Conservation (phyloP, 2,888 invertebrate genomes). For the Oxytorus armatus region DNA sequence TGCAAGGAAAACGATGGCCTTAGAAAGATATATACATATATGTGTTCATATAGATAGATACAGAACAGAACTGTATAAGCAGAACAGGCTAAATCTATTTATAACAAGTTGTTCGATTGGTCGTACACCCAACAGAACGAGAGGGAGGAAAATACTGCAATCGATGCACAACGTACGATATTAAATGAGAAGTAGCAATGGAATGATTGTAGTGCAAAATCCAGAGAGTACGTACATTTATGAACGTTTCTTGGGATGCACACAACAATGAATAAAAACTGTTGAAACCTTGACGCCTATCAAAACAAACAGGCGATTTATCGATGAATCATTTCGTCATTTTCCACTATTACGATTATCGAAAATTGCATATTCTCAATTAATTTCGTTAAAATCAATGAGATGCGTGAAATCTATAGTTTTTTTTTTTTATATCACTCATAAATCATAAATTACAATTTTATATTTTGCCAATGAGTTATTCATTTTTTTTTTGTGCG, state of each 20-base stretch:
- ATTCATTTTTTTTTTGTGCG: too few relatives aligned
- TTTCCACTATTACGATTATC: constrained; percentile 7
- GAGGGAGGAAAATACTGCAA: constrained; percentile 64
- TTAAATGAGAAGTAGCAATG: constrained; percentile 44
- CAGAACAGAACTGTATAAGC: constrained; percentile 62
- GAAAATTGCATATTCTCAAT: constrained; percentile 8
- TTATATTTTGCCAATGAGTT: too few relatives aligned
- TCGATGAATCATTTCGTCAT: not conserved
- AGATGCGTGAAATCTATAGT: too few relatives aligned
- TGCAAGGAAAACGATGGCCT: constrained; percentile 38
- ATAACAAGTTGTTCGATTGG: constrained; percentile 74
- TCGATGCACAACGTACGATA: constrained; percentile 69
- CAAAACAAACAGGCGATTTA: not conserved
- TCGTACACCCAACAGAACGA: constrained; percentile 51
- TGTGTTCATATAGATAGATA: too few relatives aligned
- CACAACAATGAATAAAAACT: constrained; percentile 24
- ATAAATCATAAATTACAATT: too few relatives aligned
- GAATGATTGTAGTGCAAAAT: constrained; percentile 53
- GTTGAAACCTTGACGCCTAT: constrained; percentile 48
- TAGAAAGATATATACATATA: constrained; percentile 31
- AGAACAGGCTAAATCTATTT: constrained; percentile 72
- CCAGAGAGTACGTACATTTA: constrained; percentile 13
- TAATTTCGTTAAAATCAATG: too few relatives aligned
- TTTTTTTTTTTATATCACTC: too few relatives aligned
- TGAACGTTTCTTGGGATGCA: constrained; percentile 18